Percentiles rank a stretch among this genome's conserved stretches.
Evolutionary conservation across 2,797 vertebrate species (phyloP).

Genomic region (Moxostoma hubbsi): DNA sequence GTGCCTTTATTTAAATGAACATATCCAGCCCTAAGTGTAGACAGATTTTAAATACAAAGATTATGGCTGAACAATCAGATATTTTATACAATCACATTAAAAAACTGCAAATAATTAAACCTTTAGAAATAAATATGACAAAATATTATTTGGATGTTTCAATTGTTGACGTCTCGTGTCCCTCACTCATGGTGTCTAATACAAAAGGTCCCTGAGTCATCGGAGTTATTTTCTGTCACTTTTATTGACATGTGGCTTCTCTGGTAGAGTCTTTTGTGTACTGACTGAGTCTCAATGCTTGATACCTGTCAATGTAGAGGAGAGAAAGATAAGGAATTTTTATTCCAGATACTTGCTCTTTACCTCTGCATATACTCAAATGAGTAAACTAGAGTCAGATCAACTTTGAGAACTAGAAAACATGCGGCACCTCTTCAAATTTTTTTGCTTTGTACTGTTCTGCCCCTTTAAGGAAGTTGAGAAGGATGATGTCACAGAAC

Average conservation of each 20-base stretch:
- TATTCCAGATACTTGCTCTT: background rate
- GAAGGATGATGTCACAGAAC: constrained; percentile 91
- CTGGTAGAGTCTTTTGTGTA: constrained; percentile 60
- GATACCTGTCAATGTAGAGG: constrained; percentile 69
- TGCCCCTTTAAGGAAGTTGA: constrained; percentile 91
- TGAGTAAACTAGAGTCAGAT: background rate
- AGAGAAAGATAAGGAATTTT: constrained; percentile 14
- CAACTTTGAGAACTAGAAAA: background rate
- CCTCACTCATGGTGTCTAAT: constrained; percentile 73
- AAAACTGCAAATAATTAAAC: background rate
- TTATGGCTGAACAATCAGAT: background rate
- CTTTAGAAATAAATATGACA: too few relatives aligned
- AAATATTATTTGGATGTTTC: constrained; percentile 28
- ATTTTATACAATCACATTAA: background rate
- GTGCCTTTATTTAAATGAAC: background rate
- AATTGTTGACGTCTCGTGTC: constrained; percentile 11
- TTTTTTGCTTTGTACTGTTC: constrained; percentile 94
- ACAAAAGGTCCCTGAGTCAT: constrained; percentile 84
- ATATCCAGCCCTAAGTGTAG: background rate
- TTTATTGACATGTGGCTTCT: constrained; percentile 74
- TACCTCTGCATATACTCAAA: background rate
- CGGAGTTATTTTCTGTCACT: constrained; percentile 79
- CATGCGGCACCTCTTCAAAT: constrained; percentile 88
- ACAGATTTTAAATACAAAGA: background rate
- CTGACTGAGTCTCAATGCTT: constrained; percentile 45